Percentiles rank a stretch among this genome's conserved stretches.
phyloP scores from a whole-genome alignment of 2,113 vertebrate genomes.

The Montifringilla adamsi region DNA sequence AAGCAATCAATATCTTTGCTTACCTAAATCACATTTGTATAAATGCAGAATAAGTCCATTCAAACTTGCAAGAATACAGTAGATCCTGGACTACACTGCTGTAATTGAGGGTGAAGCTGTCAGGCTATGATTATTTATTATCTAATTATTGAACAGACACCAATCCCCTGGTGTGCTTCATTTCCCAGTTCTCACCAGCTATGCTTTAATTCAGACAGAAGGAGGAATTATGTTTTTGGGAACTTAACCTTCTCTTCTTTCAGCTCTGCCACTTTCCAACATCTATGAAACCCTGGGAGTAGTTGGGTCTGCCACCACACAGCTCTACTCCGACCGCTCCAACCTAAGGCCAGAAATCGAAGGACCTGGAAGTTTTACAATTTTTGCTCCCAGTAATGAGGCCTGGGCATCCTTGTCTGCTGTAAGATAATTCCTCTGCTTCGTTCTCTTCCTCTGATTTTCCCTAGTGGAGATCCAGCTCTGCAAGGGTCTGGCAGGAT shows the following conservation, averaged over 20 bases:
- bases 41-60: background rate
- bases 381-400: constrained; percentile 94
- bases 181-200: background rate
- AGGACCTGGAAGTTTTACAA: constrained; percentile 93
- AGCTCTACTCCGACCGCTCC: constrained; percentile 90
- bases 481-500: background rate
- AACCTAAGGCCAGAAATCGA: constrained; percentile 88
- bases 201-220: background rate
- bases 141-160: background rate
- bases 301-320: constrained; percentile 88
- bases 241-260: background rate
- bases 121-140: background rate
- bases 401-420: constrained; percentile 88
- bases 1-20: background rate
- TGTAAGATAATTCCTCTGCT: constrained; percentile 73
- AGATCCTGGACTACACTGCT: background rate
- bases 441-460: background rate
- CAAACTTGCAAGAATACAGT: background rate
- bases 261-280: constrained; percentile 91
- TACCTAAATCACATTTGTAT: background rate
- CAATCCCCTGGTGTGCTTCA: background rate
- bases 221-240: background rate
- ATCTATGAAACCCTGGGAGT: constrained; percentile 91
- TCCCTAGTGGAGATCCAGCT: background rate
- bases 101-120: background rate